Conservation (phyloP, 2,113 vertebrate genomes). For the Pantherophis guttatus region DNA sequence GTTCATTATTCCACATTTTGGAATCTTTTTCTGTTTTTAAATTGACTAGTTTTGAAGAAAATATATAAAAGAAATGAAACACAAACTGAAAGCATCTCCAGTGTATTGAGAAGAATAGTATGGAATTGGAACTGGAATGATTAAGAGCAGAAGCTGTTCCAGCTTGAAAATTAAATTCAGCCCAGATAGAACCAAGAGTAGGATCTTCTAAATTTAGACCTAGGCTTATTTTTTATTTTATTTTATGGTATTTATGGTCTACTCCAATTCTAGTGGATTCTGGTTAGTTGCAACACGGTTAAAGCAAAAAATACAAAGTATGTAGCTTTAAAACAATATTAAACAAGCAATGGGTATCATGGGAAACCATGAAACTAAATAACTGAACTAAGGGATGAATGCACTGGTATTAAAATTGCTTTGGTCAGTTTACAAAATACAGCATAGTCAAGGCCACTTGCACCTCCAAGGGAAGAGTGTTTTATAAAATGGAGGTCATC, state of each 20-base stretch:
- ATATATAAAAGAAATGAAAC: not conserved
- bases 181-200: not conserved
- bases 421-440: not conserved
- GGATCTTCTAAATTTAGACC: not conserved
- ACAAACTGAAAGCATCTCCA: not conserved
- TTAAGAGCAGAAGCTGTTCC: not conserved
- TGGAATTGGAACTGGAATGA: not conserved
- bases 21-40: not conserved
- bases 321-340: not conserved
- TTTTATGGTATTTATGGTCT: not conserved
- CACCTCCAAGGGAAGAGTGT: not conserved
- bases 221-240: not conserved
- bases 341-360: not conserved
- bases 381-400: not conserved
- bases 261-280: not conserved
- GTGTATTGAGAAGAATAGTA: not conserved
- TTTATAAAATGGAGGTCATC: not conserved
- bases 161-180: not conserved
- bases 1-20: not conserved
- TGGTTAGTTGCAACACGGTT: not conserved
- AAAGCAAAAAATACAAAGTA: not conserved
- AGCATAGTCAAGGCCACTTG: not conserved
- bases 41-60: not conserved
- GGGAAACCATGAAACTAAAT: not conserved
- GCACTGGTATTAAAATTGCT: not conserved